These are phyloP conservation scores for Ascaphus truei DNA, from an alignment of 2,113 vertebrate species.

Conservation along the genomic window DNA sequence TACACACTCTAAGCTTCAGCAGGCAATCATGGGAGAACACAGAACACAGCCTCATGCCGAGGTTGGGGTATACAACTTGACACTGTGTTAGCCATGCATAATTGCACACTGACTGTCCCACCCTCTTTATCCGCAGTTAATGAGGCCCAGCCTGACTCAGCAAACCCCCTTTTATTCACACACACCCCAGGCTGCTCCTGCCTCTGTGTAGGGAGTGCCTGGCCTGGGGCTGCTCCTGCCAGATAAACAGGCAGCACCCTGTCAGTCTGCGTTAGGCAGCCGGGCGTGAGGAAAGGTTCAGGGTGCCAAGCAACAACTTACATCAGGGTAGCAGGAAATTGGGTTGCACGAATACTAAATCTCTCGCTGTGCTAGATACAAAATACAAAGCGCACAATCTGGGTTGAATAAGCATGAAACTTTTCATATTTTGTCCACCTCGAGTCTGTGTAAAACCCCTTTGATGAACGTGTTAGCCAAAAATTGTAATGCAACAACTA, in stretches of 20 bases:
- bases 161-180: not conserved
- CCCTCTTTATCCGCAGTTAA: constrained; percentile 14
- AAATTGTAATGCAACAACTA: too few relatives aligned
- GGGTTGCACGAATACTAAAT: too few relatives aligned
- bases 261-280: constrained; percentile 9
- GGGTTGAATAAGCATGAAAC: too few relatives aligned
- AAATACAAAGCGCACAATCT: too few relatives aligned
- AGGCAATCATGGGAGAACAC: too few relatives aligned
- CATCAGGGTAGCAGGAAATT: not conserved
- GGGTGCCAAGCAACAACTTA: not conserved
- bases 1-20: too few relatives aligned
- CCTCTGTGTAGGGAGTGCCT: not conserved
- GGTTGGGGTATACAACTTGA: not conserved
- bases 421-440: too few relatives aligned
- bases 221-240: not conserved
- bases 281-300: not conserved
- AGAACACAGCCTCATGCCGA: too few relatives aligned
- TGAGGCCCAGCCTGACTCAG: constrained; percentile 31
- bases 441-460: too few relatives aligned
- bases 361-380: too few relatives aligned
- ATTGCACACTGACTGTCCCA: constrained; percentile 8
- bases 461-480: too few relatives aligned
- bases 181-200: not conserved
- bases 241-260: constrained; percentile 12
- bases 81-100: constrained; percentile 7